phyloP scores from a whole-genome alignment of 2,888 invertebrate species.

The Synergus japonicus region DNA sequence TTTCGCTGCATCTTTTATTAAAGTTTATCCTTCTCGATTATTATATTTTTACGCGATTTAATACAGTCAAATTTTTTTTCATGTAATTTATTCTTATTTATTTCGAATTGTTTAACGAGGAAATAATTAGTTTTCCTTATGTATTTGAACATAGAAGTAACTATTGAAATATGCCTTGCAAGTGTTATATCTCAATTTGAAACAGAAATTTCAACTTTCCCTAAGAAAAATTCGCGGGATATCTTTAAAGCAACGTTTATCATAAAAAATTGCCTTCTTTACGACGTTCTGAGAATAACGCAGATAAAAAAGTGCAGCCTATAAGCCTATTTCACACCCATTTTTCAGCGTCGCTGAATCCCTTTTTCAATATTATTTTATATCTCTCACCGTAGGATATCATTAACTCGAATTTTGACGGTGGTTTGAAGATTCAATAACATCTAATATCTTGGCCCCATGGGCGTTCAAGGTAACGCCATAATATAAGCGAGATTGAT shows the following conservation, averaged over 20 bases:
- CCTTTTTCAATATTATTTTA: slow-evolving; percentile 30
- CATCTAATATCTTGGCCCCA: slow-evolving; percentile 55
- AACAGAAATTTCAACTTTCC: not conserved
- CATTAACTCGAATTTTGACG: slow-evolving; percentile 63
- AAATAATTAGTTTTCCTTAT: no score
- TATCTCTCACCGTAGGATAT: slow-evolving; percentile 59
- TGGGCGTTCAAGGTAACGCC: slow-evolving; percentile 42
- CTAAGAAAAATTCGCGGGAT: not conserved
- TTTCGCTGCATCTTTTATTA: slow-evolving; percentile 18
- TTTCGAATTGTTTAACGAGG: no score
- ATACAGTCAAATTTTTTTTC: no score
- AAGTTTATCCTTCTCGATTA: not conserved
- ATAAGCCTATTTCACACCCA: slow-evolving; percentile 30
- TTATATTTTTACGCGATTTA: not conserved
- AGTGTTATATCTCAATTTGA: not conserved
- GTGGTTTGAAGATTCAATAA: slow-evolving; percentile 66
- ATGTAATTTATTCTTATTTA: no score
- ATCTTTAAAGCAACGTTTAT: not conserved
- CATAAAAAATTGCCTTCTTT: slow-evolving; percentile 24
- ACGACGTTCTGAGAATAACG: slow-evolving; percentile 42
- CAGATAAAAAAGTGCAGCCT: slow-evolving; percentile 49
- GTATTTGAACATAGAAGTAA: no score
- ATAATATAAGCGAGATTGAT: slow-evolving; percentile 72
- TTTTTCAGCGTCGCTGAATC: slow-evolving; percentile 36
- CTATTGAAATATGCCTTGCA: no score